Base-by-base conservation (phyloP, 2,888 invertebrate species). In the Coleophora deauratella region DNA sequence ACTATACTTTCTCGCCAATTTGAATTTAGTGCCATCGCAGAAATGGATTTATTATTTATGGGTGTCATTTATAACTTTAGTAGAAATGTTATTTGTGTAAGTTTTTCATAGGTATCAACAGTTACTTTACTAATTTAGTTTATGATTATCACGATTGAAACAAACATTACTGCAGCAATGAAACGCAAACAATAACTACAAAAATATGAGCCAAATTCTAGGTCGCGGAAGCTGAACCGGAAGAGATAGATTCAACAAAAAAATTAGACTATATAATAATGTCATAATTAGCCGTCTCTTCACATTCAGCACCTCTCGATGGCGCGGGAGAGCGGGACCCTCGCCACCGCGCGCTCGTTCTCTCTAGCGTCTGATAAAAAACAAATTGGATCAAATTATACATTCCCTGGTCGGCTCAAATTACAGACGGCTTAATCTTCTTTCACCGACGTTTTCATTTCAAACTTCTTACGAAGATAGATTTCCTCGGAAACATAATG, bases 331-430 rank as follows among this genome's bases (percentile, higher is more conserved):
- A 41, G 46, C 45, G 35, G 42, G 56, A n/a, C n/a, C n/a, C n/a
- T n/a, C n/a, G 53, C 52, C 49, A 41, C 47, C 49, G 44, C 51
- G 52, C 54, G 52, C 51, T 53, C 44, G 36, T 38, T 44, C 42
- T 40, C 43, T 42, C 21, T 42, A 43, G 44, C 50, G 49, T 46
- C 44, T 54, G 55, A 61, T 62, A 63, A 68, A 60, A 57, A 62
- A 60, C 52, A 66, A 72, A 76, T 76, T 72, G 62, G 67, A 72
- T 72, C 60, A 67, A 77, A 77, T 78, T 75, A 78, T 70, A 73
- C 66, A 71, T 74, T 69, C 66, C 59, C 57, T 46, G 48, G 48
- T 47, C 43, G 52, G 45, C 57, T 69, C 61, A 65, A 72, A 74
- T 75, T 72, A 67, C 69, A 50, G 48, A 44, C 61, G 61, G 60